Evolutionary conservation across 2,888 invertebrate genomes (phyloP), one percentile per base, ranked within the genome.

Genomic region (Tenthredo amoena): DNA sequence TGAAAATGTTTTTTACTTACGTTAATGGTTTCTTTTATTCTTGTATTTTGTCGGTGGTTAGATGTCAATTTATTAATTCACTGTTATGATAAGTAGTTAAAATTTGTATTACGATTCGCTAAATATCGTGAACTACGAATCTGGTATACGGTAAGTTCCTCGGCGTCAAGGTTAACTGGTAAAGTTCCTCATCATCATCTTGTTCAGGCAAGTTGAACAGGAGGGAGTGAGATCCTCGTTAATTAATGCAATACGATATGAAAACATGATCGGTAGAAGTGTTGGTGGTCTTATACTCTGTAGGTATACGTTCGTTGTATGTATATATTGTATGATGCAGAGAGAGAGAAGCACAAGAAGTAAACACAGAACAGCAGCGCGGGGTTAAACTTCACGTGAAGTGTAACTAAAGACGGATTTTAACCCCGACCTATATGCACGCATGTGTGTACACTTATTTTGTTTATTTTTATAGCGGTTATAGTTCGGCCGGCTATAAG

Each of bases 141-240:
- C 3, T 37, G 21, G 0, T 18, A 47, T 74, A 74, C 26, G 43
- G 76, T 40, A n/a, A 31, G 47, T 47, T 55, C 50, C 79, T 79
- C 9, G 37, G 58, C 40, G 10, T 34, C 81, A 81, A 81, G 81
- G 81, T 81, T 81, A 81, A 81, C 81, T 62, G 62, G 81, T 81
- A 40, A 40, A 40, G 31, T 47, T 77, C 50, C 77, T 50, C 77
- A 77, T 77, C 47, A 26, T 37, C 40, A 76, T 43, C 43, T 26
- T 26, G 76, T 21, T 15, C 79, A 21, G 26, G 77, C 34, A 34
- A 18, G 72, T 40, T n/a, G n/a, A 21, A 47, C 43, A 26, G 76
- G 43, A 47, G 76, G 47, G 76, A 43, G 76, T 40, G 47, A 76
- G 43, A 76, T 76, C 47, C 47, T 43, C 26, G 47, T 47, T 76